These are phyloP conservation scores for Pachycephala philippinensis DNA, from an alignment of 2,113 vertebrate species.

Conservation along the genomic window DNA sequence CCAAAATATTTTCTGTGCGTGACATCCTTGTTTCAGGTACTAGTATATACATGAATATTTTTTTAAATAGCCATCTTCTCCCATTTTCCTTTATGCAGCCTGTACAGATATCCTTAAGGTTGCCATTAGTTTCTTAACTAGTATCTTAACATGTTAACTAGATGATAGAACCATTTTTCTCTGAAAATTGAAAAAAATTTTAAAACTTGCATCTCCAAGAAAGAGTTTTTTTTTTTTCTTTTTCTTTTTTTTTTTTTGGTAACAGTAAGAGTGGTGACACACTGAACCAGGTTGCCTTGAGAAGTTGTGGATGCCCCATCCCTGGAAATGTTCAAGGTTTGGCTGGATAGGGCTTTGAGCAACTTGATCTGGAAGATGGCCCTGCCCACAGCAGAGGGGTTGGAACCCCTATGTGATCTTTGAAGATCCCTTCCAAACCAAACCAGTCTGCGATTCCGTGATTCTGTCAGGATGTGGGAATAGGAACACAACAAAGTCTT, in stretches of 20 bases:
- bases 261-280: rapidly evolving
- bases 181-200: no score
- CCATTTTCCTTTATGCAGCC: neutral
- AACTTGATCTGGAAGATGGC: neutral
- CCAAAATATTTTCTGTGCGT: neutral
- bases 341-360: neutral
- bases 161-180: neutral
- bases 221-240: neutral
- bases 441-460: neutral
- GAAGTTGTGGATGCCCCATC: neutral
- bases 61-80: neutral
- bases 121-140: neutral
- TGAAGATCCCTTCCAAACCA: neutral
- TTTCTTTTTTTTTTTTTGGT: no score
- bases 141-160: neutral
- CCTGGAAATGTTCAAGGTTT: neutral
- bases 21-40: neutral
- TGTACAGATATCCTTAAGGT: neutral
- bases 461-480: neutral
- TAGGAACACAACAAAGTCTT: neutral
- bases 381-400: neutral
- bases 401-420: neutral
- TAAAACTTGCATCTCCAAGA: neutral
- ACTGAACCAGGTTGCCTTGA: neutral
- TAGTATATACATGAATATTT: neutral